These are phyloP conservation scores for Myotis myotis DNA, from an alignment of 2,797 vertebrate species.

Conservation along the genomic window DNA sequence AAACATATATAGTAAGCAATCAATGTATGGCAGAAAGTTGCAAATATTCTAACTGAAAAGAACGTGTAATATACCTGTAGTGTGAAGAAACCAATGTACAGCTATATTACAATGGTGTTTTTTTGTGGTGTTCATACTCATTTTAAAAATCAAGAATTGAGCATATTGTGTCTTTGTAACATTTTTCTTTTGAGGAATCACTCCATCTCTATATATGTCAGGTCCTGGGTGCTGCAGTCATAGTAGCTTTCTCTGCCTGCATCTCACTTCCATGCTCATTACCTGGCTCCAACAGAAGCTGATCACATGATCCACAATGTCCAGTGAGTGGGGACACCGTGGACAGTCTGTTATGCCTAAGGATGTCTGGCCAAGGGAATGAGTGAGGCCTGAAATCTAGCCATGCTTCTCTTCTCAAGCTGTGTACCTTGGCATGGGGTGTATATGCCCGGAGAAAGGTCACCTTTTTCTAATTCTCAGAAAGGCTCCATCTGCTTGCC, in stretches of 20 bases:
- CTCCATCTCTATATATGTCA: background rate
- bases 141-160: background rate
- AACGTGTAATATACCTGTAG: background rate
- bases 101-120: background rate
- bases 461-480: constrained; percentile 71
- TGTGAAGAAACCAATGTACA: background rate
- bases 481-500: constrained; percentile 78
- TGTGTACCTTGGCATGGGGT: constrained; percentile 68
- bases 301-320: background rate
- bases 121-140: background rate
- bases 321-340: background rate
- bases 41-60: background rate
- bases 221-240: background rate
- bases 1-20: background rate
- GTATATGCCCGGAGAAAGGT: constrained; percentile 64
- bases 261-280: background rate
- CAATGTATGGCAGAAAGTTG: background rate
- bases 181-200: background rate
- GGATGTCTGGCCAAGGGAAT: background rate
- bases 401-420: constrained; percentile 57
- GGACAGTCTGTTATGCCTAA: background rate
- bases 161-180: background rate
- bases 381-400: constrained; percentile 46
- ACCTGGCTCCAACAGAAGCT: background rate
- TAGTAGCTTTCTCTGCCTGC: background rate